Percentiles rank a stretch among this genome's conserved stretches.
Conservation (phyloP, 92 coral and sea anemone genomes). For the Heteractis magnifica region DNA sequence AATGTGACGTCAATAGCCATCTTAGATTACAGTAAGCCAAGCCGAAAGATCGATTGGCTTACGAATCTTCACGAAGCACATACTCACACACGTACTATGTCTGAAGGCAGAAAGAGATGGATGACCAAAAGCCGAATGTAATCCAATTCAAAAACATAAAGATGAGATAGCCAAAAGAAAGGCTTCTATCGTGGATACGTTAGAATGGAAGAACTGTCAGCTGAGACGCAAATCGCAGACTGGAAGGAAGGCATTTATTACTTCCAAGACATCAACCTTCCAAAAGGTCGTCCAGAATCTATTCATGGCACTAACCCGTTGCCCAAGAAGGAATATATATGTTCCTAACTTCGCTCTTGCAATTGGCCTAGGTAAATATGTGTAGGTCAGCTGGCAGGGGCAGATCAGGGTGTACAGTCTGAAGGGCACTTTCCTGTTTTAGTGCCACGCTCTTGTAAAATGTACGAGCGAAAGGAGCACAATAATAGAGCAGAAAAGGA, state of each 20-base stretch:
- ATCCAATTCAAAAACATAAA: conserved; percentile 33
- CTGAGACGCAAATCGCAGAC: conserved; percentile 54
- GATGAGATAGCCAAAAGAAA: conserved; percentile 46
- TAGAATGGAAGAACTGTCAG: conserved; percentile 55
- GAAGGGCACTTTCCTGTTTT: background rate
- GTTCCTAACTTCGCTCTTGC: conserved; percentile 72
- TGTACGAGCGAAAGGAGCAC: too few species aligned
- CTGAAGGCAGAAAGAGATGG: background rate
- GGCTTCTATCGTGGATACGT: conserved; percentile 72
- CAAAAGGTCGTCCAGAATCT: conserved; percentile 24
- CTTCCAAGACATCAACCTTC: conserved; percentile 51
- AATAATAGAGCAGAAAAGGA: too few species aligned
- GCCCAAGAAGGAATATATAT: conserved; percentile 43
- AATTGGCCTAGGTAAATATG: conserved; percentile 51
- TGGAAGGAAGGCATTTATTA: conserved; percentile 87
- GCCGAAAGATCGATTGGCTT: too few species aligned
- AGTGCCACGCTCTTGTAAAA: background rate
- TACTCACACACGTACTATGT: too few species aligned
- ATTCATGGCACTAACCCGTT: conserved; percentile 55
- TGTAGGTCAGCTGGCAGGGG: background rate
- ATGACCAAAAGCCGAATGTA: background rate
- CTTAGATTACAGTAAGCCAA: too few species aligned
- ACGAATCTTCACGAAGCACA: too few species aligned
- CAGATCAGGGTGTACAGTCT: too few species aligned
- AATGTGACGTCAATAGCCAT: too few species aligned